These are phyloP conservation scores for Sapayoa aenigma DNA, from an alignment of 2,113 vertebrate genomes.

Conservation along the genomic window DNA sequence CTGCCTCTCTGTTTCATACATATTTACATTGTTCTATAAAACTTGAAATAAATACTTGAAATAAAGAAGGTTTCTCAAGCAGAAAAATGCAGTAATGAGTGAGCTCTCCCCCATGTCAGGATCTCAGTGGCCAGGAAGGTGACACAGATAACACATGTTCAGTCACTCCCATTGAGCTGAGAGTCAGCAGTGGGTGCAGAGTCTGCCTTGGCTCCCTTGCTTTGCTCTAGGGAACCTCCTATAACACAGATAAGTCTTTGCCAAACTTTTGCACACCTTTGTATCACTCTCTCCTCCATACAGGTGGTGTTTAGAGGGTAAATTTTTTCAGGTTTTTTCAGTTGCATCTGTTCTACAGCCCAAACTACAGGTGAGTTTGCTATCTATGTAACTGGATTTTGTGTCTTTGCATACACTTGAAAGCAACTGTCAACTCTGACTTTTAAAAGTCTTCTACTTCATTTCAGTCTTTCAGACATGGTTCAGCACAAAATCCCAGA, in stretches of 20 bases:
- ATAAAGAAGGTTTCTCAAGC: not conserved
- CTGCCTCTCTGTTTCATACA: not conserved
- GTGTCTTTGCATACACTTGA: not conserved
- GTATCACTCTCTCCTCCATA: not conserved
- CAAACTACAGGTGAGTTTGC: not conserved
- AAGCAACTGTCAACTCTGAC: not conserved
- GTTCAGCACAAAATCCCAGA: not conserved
- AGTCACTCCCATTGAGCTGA: not conserved
- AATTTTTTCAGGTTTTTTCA: not conserved
- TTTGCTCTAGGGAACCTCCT: not conserved
- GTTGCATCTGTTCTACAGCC: not conserved
- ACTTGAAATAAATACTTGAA: not conserved
- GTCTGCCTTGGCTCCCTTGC: not conserved
- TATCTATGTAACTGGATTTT: not conserved
- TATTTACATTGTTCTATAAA: not conserved
- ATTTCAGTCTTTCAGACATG: not conserved
- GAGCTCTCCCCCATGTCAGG: not conserved
- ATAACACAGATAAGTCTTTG: not conserved
- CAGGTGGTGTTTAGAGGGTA: not conserved
- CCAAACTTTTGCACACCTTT: not conserved
- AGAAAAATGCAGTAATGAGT: not conserved
- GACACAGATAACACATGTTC: not conserved
- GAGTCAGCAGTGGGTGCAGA: too few species aligned
- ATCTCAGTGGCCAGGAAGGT: not conserved
- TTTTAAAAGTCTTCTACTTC: not conserved